Percentiles rank a stretch among this genome's conserved stretches.
These are phyloP conservation scores for Lepidocyrtoides sp. DNA, from an alignment of 2,888 invertebrate genomes.

Conservation along the genomic window DNA sequence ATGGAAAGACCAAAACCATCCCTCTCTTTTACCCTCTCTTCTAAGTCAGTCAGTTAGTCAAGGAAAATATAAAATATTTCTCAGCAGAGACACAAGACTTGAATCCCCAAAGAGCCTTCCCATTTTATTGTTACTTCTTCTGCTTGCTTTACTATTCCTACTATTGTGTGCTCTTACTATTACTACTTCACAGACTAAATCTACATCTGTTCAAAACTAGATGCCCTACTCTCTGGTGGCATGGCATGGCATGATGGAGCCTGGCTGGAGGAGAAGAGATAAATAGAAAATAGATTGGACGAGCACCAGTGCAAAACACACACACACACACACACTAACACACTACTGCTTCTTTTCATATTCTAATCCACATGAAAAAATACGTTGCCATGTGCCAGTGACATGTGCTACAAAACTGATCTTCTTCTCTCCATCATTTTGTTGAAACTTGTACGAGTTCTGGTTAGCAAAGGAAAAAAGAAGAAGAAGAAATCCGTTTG, in stretches of 20 bases:
- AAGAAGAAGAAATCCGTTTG: conserved; percentile 28
- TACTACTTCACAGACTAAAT: background rate
- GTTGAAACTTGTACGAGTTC: background rate
- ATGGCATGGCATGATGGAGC: background rate
- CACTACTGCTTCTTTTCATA: conserved; percentile 35
- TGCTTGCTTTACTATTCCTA: background rate
- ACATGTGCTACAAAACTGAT: conserved; percentile 72
- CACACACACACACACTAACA: no score
- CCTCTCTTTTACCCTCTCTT: background rate
- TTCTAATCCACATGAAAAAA: conserved; percentile 60
- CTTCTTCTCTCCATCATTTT: conserved; percentile 46
- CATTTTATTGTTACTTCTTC: conserved; percentile 17
- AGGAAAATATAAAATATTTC: background rate
- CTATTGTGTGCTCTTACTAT: background rate
- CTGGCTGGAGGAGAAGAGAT: conserved; percentile 40
- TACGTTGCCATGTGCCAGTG: conserved; percentile 74
- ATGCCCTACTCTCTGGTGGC: background rate
- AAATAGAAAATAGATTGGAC: conserved; percentile 46
- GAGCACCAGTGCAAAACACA: background rate
- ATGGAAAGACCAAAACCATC: background rate
- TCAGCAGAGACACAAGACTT: background rate
- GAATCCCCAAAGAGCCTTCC: background rate
- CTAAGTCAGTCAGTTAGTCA: background rate
- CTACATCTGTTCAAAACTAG: conserved; percentile 37
- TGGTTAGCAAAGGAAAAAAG: background rate